These are phyloP conservation scores for Neopipo cinnamomea DNA, from an alignment of 2,113 vertebrate species.

Conservation along the genomic window DNA sequence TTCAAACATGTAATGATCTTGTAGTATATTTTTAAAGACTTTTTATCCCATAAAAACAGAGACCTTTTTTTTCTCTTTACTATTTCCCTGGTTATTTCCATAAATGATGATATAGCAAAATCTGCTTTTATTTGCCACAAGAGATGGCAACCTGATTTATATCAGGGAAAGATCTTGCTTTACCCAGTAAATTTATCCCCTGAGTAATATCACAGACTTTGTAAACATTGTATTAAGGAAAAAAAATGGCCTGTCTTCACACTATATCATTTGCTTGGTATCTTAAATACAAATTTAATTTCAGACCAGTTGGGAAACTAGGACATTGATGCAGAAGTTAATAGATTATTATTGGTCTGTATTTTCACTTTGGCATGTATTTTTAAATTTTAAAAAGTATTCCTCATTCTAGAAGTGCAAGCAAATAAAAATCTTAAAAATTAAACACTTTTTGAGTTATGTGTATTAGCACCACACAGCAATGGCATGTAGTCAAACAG, in stretches of 20 bases:
- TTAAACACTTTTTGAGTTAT: neutral
- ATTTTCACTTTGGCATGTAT: neutral
- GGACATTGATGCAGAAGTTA: neutral
- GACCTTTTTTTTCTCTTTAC: neutral
- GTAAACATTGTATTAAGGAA: neutral
- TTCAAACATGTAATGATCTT: neutral
- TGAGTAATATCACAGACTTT: neutral
- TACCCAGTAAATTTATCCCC: neutral
- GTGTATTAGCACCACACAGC: neutral
- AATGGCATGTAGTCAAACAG: neutral
- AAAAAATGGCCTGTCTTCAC: neutral
- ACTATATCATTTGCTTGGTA: neutral
- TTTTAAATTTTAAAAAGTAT: neutral
- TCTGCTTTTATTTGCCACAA: neutral
- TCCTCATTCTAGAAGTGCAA: neutral
- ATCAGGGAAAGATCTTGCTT: neutral
- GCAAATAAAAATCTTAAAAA: neutral
- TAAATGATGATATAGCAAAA: neutral
- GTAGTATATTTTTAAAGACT: neutral
- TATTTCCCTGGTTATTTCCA: neutral
- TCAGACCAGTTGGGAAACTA: neutral
- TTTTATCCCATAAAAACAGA: neutral
- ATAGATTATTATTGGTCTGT: neutral
- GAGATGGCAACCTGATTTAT: neutral
- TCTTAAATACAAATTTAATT: neutral